A percentile compares a stretch with the other conserved stretches of the same genome.
These are phyloP conservation scores for Drosophila leonis DNA, from an alignment of 2,888 invertebrate genomes.

Conservation along the genomic window DNA sequence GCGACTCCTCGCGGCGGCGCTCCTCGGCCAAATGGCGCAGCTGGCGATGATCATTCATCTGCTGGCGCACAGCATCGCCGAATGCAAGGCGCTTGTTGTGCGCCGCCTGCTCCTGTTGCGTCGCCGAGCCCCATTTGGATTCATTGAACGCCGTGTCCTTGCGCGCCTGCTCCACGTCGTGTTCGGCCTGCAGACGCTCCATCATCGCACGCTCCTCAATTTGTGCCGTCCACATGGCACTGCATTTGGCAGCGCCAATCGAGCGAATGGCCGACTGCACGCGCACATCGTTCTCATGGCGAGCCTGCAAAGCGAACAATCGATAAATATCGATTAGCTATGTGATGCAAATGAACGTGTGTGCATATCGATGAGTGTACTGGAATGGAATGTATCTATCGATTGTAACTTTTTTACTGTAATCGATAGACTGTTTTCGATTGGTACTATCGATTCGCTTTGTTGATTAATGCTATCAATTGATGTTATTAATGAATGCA, in stretches of 20 bases:
- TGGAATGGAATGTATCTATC: not conserved
- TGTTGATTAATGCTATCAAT: no score
- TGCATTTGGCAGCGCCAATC: conserved; percentile 89
- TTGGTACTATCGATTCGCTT: no score
- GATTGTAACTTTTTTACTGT: not conserved
- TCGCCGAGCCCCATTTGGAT: conserved; percentile 57
- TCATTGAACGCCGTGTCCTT: conserved; percentile 58
- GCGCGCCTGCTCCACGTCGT: conserved; percentile 88
- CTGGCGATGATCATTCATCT: conserved; percentile 60
- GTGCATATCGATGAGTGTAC: not conserved
- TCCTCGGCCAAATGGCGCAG: conserved; percentile 64
- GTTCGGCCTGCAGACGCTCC: conserved; percentile 90
- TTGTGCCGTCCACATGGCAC: conserved; percentile 89
- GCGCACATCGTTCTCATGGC: conserved; percentile 77
- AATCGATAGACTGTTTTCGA: no score
- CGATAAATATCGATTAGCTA: not conserved
- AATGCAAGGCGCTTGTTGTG: conserved; percentile 55
- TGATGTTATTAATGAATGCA: no score
- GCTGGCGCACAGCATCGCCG: conserved; percentile 64
- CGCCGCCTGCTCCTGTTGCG: conserved; percentile 47
- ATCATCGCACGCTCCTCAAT: conserved; percentile 91
- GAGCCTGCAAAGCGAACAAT: conserved; percentile 20
- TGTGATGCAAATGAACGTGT: no score
- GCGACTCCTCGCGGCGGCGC: conserved; percentile 47
- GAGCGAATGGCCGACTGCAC: conserved; percentile 82